These are phyloP conservation scores for Meteorus cinctellus DNA, from an alignment of 2,888 invertebrate genomes.

Conservation along the genomic window DNA sequence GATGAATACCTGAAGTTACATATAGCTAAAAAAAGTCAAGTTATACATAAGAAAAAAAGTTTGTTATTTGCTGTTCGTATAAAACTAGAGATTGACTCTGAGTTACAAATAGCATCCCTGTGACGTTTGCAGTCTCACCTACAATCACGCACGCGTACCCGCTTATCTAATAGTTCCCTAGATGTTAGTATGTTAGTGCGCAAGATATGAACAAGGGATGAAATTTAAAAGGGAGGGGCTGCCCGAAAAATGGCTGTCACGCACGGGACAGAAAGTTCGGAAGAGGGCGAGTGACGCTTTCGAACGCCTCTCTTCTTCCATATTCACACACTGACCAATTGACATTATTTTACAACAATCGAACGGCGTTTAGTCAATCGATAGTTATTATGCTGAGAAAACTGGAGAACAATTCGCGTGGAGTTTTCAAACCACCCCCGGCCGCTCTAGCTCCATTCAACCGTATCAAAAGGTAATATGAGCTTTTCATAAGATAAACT, in stretches of 20 bases:
- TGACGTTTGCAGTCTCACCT: conserved; percentile 42
- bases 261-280: conserved; percentile 66
- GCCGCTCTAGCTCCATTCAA: conserved; percentile 54
- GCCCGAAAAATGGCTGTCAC: conserved; percentile 70
- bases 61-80: conserved; percentile 15
- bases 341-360: conserved; percentile 62
- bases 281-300: conserved; percentile 63
- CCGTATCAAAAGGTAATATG: conserved; percentile 60
- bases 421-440: conserved; percentile 59
- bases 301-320: conserved; percentile 56
- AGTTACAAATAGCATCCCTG: conserved; percentile 21
- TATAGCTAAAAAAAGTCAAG: conserved; percentile 16
- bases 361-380: conserved; percentile 59
- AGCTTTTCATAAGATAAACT: conserved; percentile 7
- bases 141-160: conserved; percentile 37
- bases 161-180: conserved; percentile 34
- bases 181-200: conserved; percentile 40
- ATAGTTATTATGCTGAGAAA: conserved; percentile 65
- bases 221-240: conserved; percentile 70
- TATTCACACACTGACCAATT: conserved; percentile 53
- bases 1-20: neutral
- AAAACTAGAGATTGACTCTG: conserved; percentile 14
- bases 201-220: conserved; percentile 50
- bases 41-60: neutral
- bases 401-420: conserved; percentile 58